phyloP scores from a whole-genome alignment of 1,140 invertebrate genomes.

The Habropoda laboriosa region DNA sequence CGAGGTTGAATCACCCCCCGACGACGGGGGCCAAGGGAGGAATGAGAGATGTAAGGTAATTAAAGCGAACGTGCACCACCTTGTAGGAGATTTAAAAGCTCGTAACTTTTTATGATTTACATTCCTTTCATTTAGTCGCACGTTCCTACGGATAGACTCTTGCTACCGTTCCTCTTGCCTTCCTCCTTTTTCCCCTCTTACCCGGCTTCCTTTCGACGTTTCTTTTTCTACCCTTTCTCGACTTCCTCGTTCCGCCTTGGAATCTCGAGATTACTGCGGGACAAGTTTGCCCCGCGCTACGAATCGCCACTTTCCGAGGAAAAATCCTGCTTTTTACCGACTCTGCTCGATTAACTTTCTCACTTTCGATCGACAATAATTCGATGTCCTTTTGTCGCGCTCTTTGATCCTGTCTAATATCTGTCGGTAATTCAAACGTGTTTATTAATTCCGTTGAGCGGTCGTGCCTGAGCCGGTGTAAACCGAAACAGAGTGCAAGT shows the following conservation, averaged over 20 bases:
- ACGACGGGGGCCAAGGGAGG: slow-evolving; percentile 59
- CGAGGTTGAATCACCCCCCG: slow-evolving; percentile 18
- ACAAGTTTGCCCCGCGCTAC: slow-evolving; percentile 58
- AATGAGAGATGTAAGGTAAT: slow-evolving; percentile 82
- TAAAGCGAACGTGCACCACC: slow-evolving; percentile 82
- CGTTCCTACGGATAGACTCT: slow-evolving; percentile 77
- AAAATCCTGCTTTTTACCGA: slow-evolving; percentile 29
- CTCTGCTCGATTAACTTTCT: slow-evolving; percentile 57
- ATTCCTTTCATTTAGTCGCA: slow-evolving; percentile 82
- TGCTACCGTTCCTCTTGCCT: slow-evolving; percentile 54
- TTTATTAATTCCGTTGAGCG: neutral
- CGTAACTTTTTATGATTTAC: slow-evolving; percentile 83
- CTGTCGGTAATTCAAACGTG: too few relatives aligned
- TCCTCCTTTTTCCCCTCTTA: neutral
- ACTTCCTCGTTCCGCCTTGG: slow-evolving; percentile 64
- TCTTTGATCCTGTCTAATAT: slow-evolving; percentile 18
- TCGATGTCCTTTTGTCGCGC: slow-evolving; percentile 48
- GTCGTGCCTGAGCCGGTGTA: too few relatives aligned
- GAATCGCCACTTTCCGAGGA: slow-evolving; percentile 58
- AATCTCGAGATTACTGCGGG: slow-evolving; percentile 66
- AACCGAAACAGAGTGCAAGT: too few relatives aligned
- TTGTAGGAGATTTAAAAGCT: slow-evolving; percentile 82
- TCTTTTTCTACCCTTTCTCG: neutral
- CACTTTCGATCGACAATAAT: slow-evolving; percentile 62
- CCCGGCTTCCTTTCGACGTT: neutral